Conservation (phyloP, 53 echinoderm and acorn worm species). For the Holothuria scabra region DNA sequence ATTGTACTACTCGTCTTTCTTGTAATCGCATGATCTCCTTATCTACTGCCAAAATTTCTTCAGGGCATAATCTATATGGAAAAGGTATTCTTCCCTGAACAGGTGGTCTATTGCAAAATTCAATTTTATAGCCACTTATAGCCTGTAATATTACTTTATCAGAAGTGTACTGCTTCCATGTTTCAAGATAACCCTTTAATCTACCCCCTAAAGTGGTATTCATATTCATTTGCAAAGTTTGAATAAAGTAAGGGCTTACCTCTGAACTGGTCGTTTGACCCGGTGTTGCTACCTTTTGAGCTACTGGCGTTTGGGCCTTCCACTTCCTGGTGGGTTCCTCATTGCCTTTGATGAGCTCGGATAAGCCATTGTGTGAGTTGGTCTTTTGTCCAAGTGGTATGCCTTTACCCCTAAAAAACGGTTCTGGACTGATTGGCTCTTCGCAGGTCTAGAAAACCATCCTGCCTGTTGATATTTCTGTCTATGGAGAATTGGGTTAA, state of each 20-base stretch:
- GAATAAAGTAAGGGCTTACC: slow-evolving; percentile 5
- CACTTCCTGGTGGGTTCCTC: slow-evolving; percentile 4
- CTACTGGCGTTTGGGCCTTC: slow-evolving; percentile 8
- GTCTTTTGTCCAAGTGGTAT: slow-evolving; percentile 4
- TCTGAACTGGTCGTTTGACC: slow-evolving; percentile 5
- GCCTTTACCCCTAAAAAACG: slow-evolving; percentile 5
- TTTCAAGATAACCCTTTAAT: too few relatives aligned
- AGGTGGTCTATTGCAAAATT: too few relatives aligned
- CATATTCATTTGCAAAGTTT: slow-evolving; percentile 1
- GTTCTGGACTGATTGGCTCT: slow-evolving; percentile 1
- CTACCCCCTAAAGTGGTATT: too few relatives aligned
- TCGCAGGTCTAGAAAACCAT: slow-evolving; percentile 1
- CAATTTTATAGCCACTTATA: too few relatives aligned
- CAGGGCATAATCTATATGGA: not conserved
- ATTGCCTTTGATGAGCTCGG: slow-evolving; percentile 5
- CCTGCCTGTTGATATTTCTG: slow-evolving; percentile 8
- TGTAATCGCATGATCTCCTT: slow-evolving; percentile 1
- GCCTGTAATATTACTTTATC: too few relatives aligned
- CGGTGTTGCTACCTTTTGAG: slow-evolving; percentile 5
- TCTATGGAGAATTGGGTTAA: slow-evolving; percentile 1
- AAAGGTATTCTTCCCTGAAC: not conserved
- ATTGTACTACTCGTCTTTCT: slow-evolving; percentile 18
- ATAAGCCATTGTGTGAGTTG: slow-evolving; percentile 8
- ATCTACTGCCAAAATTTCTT: slow-evolving; percentile 2
- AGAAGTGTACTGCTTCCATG: too few relatives aligned